phyloP scores from a whole-genome alignment of 1,140 invertebrate genomes.

The Physella acuta region DNA sequence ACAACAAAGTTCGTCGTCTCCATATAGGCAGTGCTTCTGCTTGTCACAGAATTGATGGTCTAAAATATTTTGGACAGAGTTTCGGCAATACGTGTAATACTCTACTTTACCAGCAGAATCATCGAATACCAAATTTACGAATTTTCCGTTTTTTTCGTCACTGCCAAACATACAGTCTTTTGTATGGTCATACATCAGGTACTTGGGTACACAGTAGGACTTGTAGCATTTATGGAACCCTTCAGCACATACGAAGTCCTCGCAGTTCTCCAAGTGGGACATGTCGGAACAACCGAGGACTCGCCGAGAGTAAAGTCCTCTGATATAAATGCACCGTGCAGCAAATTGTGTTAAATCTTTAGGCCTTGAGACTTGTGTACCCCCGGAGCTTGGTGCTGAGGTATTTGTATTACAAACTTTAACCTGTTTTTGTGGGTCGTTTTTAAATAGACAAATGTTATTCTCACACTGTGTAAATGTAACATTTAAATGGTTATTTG shows the following conservation, averaged over 20 bases:
- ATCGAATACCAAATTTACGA: background rate
- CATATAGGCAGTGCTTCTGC: background rate
- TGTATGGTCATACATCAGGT: background rate
- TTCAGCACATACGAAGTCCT: background rate
- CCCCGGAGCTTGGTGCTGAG: no score
- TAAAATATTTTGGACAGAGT: no score
- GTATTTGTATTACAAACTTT: no score
- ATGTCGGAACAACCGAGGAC: conserved; percentile 2
- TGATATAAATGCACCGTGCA: no score
- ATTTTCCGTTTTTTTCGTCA: background rate
- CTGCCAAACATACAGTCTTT: background rate
- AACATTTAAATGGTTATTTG: no score
- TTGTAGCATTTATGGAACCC: conserved; percentile 2
- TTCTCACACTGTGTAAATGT: no score
- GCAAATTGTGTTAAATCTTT: no score
- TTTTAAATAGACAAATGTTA: no score
- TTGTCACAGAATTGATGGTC: conserved; percentile 5
- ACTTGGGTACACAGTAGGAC: background rate
- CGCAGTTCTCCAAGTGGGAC: conserved; percentile 2
- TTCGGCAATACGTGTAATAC: background rate
- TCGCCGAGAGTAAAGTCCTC: no score
- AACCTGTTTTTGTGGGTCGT: no score
- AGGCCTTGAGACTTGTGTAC: no score
- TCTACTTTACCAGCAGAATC: background rate
- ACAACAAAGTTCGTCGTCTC: conserved; percentile 3